These are phyloP conservation scores for Lampropteryx suffumata DNA, from an alignment of 2,888 invertebrate species.

Conservation along the genomic window DNA sequence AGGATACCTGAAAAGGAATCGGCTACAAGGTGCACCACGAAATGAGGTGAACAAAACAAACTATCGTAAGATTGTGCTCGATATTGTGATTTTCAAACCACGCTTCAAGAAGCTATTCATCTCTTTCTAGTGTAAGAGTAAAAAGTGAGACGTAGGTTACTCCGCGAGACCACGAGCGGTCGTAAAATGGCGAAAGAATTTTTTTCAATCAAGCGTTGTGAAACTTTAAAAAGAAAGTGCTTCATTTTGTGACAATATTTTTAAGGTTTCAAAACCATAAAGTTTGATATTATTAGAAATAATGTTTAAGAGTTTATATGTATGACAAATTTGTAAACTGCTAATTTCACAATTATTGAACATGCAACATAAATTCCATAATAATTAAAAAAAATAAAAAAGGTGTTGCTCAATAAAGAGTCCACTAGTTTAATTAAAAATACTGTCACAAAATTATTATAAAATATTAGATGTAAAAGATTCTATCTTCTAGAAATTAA, in stretches of 20 bases:
- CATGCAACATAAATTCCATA: too few relatives aligned
- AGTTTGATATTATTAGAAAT: constrained; percentile 4
- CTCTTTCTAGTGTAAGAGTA: constrained; percentile 51
- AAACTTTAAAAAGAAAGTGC: constrained; percentile 57
- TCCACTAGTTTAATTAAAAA: constrained; percentile 42
- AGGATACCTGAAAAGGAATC: constrained; percentile 71
- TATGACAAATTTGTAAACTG: too few relatives aligned
- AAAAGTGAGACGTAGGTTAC: constrained; percentile 40
- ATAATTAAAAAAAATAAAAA: not conserved
- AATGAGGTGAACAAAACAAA: constrained; percentile 54
- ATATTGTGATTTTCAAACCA: constrained; percentile 58
- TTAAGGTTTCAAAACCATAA: constrained; percentile 20
- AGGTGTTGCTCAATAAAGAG: constrained; percentile 61
- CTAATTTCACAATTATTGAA: too few relatives aligned
- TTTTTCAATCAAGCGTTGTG: constrained; percentile 77
- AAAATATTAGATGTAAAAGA: constrained; percentile 62
- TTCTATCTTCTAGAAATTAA: constrained; percentile 68
- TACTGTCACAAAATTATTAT: constrained; percentile 59
- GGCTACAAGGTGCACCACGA: constrained; percentile 74
- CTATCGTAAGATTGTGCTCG: constrained; percentile 58
- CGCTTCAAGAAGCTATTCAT: constrained; percentile 48
- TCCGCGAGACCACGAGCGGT: constrained; percentile 44
- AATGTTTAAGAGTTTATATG: not conserved
- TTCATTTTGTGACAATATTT: constrained; percentile 61
- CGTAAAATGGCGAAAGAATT: constrained; percentile 63